phyloP scores from a whole-genome alignment of 2,113 vertebrate species.

The Rhodinocichla rosea region DNA sequence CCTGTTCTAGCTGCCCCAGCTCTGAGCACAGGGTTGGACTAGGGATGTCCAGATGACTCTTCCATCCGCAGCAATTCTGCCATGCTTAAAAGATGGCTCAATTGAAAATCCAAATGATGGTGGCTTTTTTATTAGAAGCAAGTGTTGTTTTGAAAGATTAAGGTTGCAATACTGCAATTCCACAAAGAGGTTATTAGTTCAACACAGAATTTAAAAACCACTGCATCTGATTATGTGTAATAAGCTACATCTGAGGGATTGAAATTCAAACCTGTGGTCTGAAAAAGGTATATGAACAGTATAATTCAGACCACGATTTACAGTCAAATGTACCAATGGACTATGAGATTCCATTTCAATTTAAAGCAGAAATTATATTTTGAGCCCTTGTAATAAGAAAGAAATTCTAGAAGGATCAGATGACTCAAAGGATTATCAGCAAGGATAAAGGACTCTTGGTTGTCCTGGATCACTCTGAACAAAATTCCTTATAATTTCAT shows the following conservation, averaged over 20 bases:
- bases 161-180: background rate
- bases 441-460: background rate
- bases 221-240: background rate
- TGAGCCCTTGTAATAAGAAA: background rate
- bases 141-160: background rate
- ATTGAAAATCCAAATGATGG: background rate
- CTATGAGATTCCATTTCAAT: background rate
- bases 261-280: background rate
- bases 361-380: slow-evolving; percentile 1
- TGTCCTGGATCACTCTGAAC: background rate
- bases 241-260: background rate
- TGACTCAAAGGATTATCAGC: background rate
- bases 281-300: background rate
- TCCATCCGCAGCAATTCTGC: background rate
- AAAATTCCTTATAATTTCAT: background rate
- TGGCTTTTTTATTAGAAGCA: background rate
- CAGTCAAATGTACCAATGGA: background rate
- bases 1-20: background rate
- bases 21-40: background rate
- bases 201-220: background rate
- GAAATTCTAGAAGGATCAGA: background rate
- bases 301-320: slow-evolving; percentile 4
- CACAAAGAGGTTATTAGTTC: background rate
- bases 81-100: background rate
- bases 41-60: background rate